Evolutionary conservation across 1,140 invertebrate species (phyloP).

Genomic region (Zaprionus africanus): DNA sequence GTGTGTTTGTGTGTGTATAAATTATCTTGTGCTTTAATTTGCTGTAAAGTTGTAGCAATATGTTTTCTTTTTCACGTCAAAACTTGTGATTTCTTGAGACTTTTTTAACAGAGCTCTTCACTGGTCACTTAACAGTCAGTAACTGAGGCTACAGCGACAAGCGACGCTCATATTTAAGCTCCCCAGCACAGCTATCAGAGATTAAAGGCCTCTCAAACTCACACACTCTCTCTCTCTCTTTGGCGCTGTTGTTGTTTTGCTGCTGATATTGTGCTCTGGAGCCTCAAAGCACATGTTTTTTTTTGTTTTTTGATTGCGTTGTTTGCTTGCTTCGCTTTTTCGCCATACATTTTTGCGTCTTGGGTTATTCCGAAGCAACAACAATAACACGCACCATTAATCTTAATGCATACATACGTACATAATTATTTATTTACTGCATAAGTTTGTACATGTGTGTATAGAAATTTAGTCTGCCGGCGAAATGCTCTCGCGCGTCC

Average conservation of each 20-base stretch:
- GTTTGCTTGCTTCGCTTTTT: conserved; percentile 41
- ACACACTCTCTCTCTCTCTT: conserved; percentile 2
- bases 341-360: conserved; percentile 48
- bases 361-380: conserved; percentile 64
- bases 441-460: not conserved
- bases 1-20: conserved; percentile 24
- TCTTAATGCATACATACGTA: conserved; percentile 41
- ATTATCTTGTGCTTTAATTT: conserved; percentile 25
- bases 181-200: not conserved
- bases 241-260: not conserved
- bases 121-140: conserved; percentile 58
- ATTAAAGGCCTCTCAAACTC: conserved; percentile 10
- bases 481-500: conserved; percentile 65
- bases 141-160: conserved; percentile 59
- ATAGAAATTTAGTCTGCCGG: conserved; percentile 34
- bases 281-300: conserved; percentile 69
- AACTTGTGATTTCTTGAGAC: conserved; percentile 1
- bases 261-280: not conserved
- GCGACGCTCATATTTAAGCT: conserved; percentile 70
- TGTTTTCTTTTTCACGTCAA: conserved; percentile 10
- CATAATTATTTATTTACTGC: conserved; percentile 16
- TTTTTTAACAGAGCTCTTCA: conserved; percentile 50
- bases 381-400: conserved; percentile 60
- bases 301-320: conserved; percentile 60
- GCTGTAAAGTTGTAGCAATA: not conserved